A percentile compares a stretch with the other conserved stretches of the same genome.
Conservation (phyloP, 2,888 invertebrate species). For the Eupithecia subumbrata region DNA sequence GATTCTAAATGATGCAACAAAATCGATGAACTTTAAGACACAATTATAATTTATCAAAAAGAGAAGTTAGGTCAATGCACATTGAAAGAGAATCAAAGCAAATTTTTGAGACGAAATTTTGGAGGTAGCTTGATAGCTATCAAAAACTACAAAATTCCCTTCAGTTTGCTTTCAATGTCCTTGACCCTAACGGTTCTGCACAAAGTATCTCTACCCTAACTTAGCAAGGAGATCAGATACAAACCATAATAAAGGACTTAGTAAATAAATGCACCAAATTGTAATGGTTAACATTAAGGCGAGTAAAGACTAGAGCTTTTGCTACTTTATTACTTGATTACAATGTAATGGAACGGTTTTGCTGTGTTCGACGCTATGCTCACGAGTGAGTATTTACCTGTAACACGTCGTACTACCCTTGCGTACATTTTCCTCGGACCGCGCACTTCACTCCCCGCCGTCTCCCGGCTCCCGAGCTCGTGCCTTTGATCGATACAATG, state of each 20-base stretch:
- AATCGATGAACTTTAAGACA: neutral
- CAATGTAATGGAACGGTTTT: too few relatives aligned
- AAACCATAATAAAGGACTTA: neutral
- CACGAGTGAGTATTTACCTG: too few relatives aligned
- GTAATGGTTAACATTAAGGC: neutral
- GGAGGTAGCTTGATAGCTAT: neutral
- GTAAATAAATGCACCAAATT: neutral
- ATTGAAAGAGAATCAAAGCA: neutral
- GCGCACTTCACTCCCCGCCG: too few relatives aligned
- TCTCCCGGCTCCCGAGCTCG: too few relatives aligned
- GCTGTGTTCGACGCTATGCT: too few relatives aligned
- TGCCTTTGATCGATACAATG: too few relatives aligned
- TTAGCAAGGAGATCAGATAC: neutral
- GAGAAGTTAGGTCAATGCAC: neutral
- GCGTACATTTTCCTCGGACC: too few relatives aligned
- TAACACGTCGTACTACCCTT: too few relatives aligned
- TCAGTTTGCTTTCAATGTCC: neutral
- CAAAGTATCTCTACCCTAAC: neutral
- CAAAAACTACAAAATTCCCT: neutral
- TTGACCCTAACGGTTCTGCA: neutral
- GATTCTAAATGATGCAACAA: too few relatives aligned
- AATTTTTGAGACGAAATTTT: neutral
- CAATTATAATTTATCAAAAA: neutral
- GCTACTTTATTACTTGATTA: too few relatives aligned
- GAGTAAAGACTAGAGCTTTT: too few relatives aligned